Evolutionary conservation across 1,140 invertebrate species (phyloP).

Genomic region (Diachasma alloeum): DNA sequence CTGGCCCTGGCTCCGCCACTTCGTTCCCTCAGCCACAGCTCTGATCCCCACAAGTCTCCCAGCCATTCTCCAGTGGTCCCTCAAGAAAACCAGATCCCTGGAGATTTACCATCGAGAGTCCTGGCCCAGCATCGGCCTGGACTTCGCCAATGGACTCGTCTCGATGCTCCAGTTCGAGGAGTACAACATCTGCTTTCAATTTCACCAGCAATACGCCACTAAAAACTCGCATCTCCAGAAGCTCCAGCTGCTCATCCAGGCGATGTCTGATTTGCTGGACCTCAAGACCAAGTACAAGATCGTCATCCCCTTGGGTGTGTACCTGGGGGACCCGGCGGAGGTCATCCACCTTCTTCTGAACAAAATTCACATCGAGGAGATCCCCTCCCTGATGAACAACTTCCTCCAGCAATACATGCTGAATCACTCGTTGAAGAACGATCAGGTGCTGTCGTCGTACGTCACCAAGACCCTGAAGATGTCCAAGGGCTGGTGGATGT

Average conservation of each 20-base stretch:
- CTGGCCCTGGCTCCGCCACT: slow-evolving; percentile 54
- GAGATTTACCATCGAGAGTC: slow-evolving; percentile 41
- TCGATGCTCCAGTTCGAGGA: slow-evolving; percentile 44
- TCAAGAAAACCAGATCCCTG: slow-evolving; percentile 45
- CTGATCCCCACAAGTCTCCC: slow-evolving; percentile 41
- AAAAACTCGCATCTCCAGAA: slow-evolving; percentile 40
- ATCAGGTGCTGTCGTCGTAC: slow-evolving; percentile 46
- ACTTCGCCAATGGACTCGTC: slow-evolving; percentile 47
- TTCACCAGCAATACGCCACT: slow-evolving; percentile 38
- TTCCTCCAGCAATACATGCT: slow-evolving; percentile 52
- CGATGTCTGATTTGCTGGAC: slow-evolving; percentile 46
- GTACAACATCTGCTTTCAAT: slow-evolving; percentile 28
- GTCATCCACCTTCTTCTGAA: slow-evolving; percentile 47
- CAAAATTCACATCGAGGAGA: slow-evolving; percentile 45
- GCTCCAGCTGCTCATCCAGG: slow-evolving; percentile 41
- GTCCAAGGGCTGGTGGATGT: slow-evolving; percentile 51
- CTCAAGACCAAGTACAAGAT: slow-evolving; percentile 50
- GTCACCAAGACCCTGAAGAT: slow-evolving; percentile 47
- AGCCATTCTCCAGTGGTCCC: slow-evolving; percentile 49
- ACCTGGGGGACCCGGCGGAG: slow-evolving; percentile 44
- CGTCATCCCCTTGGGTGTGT: slow-evolving; percentile 45
- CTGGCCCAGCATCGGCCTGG: slow-evolving; percentile 53
- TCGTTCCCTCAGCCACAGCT: slow-evolving; percentile 50
- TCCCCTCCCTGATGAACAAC: slow-evolving; percentile 42
- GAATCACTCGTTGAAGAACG: slow-evolving; percentile 51